phyloP scores from a whole-genome alignment of 2,888 invertebrate species.

The Empis stercorea region DNA sequence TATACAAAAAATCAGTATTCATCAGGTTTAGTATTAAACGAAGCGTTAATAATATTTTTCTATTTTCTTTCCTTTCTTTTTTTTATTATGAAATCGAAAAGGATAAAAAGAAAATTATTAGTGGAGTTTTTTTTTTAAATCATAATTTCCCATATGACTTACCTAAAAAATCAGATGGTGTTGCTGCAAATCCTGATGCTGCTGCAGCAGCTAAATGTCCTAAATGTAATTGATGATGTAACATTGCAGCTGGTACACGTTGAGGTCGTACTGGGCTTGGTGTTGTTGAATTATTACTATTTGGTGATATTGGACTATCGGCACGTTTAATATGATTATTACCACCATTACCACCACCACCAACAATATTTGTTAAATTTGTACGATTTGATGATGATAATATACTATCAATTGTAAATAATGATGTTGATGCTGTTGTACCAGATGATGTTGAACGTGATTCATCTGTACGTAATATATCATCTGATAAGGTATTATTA shows the following conservation, averaged over 20 bases:
- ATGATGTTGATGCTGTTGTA: constrained; percentile 42
- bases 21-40: no score
- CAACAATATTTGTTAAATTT: constrained; percentile 3
- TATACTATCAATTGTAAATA: constrained; percentile 80
- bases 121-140: no score
- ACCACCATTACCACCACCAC: constrained; percentile 8
- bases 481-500: constrained; percentile 8
- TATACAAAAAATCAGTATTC: no score
- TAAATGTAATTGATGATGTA: constrained; percentile 44
- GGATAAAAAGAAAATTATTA: no score
- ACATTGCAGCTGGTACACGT: constrained; percentile 34
- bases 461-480: constrained; percentile 10
- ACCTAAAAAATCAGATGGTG: constrained; percentile 72
- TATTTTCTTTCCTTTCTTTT: no score
- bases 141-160: constrained; percentile 27
- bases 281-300: constrained; percentile 43
- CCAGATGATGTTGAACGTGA: constrained; percentile 27
- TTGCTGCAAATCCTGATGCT: constrained; percentile 47
- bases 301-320: constrained; percentile 27
- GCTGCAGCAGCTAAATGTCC: constrained; percentile 52
- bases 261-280: constrained; percentile 36
- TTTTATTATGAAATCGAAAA: no score
- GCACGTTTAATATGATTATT: constrained; percentile 21
- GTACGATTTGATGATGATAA: constrained; percentile 54
- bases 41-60: no score